These are phyloP conservation scores for Azemiops feae DNA, from an alignment of 2,113 vertebrate genomes.

Conservation along the genomic window DNA sequence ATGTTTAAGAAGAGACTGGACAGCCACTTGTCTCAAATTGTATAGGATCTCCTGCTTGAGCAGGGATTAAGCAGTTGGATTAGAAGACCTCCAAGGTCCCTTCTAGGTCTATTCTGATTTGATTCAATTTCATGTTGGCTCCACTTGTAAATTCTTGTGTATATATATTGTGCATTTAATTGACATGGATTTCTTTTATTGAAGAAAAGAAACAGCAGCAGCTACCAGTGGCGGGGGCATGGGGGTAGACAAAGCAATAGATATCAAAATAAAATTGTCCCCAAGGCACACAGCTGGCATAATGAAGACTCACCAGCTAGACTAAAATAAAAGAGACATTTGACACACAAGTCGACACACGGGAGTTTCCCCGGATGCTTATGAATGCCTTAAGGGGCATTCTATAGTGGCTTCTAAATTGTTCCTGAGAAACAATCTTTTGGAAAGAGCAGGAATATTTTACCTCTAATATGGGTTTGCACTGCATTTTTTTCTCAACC, in stretches of 20 bases:
- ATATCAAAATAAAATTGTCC: background rate
- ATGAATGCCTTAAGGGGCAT: slow-evolving; percentile 2
- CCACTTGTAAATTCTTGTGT: background rate
- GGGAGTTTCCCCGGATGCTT: slow-evolving; percentile 6
- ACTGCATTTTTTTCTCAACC: background rate
- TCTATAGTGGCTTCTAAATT: background rate
- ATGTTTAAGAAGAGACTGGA: background rate
- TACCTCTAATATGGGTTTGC: background rate
- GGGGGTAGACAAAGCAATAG: background rate
- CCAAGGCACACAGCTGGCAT: slow-evolving; percentile 5
- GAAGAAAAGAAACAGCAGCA: background rate
- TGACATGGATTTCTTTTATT: background rate
- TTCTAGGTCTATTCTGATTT: background rate
- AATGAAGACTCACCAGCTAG: background rate
- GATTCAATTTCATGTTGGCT: background rate
- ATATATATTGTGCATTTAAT: background rate
- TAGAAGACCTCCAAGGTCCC: background rate
- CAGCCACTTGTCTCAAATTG: background rate
- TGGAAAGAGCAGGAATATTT: background rate
- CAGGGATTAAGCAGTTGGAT: background rate
- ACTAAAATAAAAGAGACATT: background rate
- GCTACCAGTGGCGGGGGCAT: background rate
- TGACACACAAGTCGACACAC: background rate
- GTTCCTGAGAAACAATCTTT: background rate
- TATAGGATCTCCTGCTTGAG: background rate